phyloP scores from a whole-genome alignment of 1,140 invertebrate genomes.

The Heliothis virescens region DNA sequence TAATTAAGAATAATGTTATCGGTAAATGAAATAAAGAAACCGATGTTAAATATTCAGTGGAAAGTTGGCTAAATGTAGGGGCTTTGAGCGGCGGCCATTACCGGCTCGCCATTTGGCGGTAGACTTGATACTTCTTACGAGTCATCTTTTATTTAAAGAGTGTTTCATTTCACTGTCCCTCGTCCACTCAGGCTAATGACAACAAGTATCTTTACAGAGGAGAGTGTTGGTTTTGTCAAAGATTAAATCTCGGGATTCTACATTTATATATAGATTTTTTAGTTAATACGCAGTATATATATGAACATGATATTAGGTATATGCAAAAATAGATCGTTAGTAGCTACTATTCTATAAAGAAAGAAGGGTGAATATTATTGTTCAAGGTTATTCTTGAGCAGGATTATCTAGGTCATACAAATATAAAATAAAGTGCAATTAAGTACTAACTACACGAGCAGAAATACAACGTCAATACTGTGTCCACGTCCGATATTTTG shows the following conservation, averaged over 20 bases:
- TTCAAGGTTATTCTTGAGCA: too few species aligned
- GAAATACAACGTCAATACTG: too few species aligned
- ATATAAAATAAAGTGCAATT: too few species aligned
- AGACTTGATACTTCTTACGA: slow-evolving; percentile 63
- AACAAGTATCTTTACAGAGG: slow-evolving; percentile 7
- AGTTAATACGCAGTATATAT: neutral
- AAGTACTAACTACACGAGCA: too few species aligned
- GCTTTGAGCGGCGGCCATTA: slow-evolving; percentile 69
- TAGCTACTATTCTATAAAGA: neutral
- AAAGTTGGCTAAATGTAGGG: slow-evolving; percentile 66
- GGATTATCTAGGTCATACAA: too few species aligned
- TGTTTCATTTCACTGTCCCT: slow-evolving; percentile 63
- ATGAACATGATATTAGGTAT: neutral
- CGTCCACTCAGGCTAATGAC: slow-evolving; percentile 48
- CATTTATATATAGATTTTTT: neutral
- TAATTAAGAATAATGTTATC: slow-evolving; percentile 50
- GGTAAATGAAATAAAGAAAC: slow-evolving; percentile 62
- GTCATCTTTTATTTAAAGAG: slow-evolving; percentile 74
- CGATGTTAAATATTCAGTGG: slow-evolving; percentile 75
- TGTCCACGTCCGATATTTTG: neutral
- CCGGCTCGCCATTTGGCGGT: slow-evolving; percentile 61
- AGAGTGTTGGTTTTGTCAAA: neutral
- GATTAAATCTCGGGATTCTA: neutral
- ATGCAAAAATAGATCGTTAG: too few species aligned
- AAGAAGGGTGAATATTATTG: too few species aligned